Evolutionary conservation across 2,888 invertebrate species (phyloP), one percentile per base, ranked within the genome.

Genomic region (Empis stercorea): DNA sequence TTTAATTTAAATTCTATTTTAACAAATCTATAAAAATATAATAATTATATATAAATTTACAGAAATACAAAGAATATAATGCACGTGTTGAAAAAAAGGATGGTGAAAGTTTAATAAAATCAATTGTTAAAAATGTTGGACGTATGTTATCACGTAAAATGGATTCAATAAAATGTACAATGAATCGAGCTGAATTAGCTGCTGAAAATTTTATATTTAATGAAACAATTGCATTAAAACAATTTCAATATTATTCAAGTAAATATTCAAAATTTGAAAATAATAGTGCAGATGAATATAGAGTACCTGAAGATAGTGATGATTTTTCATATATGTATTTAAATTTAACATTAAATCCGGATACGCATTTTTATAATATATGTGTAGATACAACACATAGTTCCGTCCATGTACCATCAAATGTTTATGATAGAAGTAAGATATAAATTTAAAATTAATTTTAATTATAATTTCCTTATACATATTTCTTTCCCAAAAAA

Each of bases 381-480:
- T 78, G 79, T 34, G 84, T 89, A 13, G 87, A 87, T 64, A 84
- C 84, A 11, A 78, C 73, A 48, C 76, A 78, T 57, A 91, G 91
- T 61, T 84, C 93, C 52, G 87, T 95, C 44, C 95, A 96, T 66
- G 86, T 95, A 23, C 95, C 96, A 5, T 89, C 92, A 30, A 94
- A 94, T 72, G 85, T 96, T 48, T 94, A 80, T 71, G 92, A 91
- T 65, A 74, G 76, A 73, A 78, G 87, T 84, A 70, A 68, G 40
- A 13, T 40, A n/a, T 11, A 39, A 3, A 4, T 39, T 39, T 5
- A 39, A 16, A 39, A 10, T 20, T 14, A 36, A 17, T 36, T 36
- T 44, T 2, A 34, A 17, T 36, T 40, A 11, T n/a, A n/a, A n/a
- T n/a, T n/a, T n/a, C n/a, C n/a, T n/a, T n/a, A n/a, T n/a, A n/a